Evolutionary conservation across 1,140 invertebrate genomes (phyloP).

Genomic region (Wasmannia auropunctata): DNA sequence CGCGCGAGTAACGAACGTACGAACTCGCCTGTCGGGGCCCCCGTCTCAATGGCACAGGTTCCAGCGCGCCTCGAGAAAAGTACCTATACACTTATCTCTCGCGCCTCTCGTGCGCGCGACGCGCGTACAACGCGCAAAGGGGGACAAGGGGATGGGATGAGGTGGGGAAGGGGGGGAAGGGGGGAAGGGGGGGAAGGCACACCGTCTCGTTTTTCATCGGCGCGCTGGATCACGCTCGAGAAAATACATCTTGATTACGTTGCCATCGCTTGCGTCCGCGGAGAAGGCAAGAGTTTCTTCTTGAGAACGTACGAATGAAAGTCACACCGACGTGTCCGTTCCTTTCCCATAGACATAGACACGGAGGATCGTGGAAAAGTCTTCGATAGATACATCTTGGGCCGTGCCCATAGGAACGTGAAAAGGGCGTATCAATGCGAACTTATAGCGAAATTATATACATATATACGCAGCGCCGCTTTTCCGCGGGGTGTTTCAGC

Average conservation of each 20-base stretch:
- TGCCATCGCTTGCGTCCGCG: not conserved
- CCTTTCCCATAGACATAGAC: conserved; percentile 74
- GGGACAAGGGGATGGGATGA: not conserved
- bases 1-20: conserved; percentile 25
- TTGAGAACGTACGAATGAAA: conserved; percentile 72
- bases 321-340: conserved; percentile 71
- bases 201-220: conserved; percentile 19
- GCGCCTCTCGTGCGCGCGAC: not conserved
- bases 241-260: conserved; percentile 59
- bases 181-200: not conserved
- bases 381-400: not conserved
- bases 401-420: not conserved
- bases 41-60: conserved; percentile 41
- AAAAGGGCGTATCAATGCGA: conserved; percentile 54
- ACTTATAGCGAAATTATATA: not conserved
- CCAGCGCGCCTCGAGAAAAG: conserved; percentile 1
- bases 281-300: conserved; percentile 73
- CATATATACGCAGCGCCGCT: not conserved
- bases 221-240: conserved; percentile 40
- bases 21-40: conserved; percentile 17
- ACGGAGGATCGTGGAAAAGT: conserved; percentile 66
- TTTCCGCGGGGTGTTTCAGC: conserved; percentile 18
- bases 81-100: conserved; percentile 19
- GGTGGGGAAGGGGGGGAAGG: too few relatives aligned
- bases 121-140: not conserved